Conservation (phyloP, 2,888 invertebrate species). For the Mimachlamys varia region DNA sequence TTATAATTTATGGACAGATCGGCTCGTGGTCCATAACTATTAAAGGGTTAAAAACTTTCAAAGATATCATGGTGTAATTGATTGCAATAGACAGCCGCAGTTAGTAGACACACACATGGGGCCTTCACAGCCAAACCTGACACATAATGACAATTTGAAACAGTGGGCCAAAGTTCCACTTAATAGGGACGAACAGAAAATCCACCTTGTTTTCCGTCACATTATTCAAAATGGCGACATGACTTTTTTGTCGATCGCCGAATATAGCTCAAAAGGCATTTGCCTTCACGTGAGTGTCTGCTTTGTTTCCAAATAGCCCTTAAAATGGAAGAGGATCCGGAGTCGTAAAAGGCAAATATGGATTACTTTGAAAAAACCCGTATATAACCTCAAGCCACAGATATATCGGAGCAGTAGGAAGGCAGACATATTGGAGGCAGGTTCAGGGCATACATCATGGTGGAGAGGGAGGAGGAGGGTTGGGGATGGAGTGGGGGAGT, state of each 20-base stretch:
- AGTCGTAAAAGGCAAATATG: constrained; percentile 18
- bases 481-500: neutral
- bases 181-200: no score
- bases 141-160: neutral
- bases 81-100: neutral
- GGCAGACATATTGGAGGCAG: constrained; percentile 17
- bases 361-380: neutral
- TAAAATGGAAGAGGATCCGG: constrained; percentile 12
- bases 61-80: neutral
- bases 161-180: neutral
- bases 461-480: neutral
- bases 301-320: neutral
- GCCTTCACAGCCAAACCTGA: neutral
- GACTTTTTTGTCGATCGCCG: neutral
- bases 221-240: constrained; percentile 17
- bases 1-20: neutral
- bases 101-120: neutral
- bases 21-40: neutral
- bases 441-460: neutral
- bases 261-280: neutral
- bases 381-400: neutral
- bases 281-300: neutral
- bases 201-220: neutral
- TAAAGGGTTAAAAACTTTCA: neutral
- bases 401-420: neutral